Percentiles rank a stretch among this genome's conserved stretches.
These are phyloP conservation scores for Epizoanthus scotinus DNA, from an alignment of 92 coral and sea anemone genomes.

Conservation along the genomic window DNA sequence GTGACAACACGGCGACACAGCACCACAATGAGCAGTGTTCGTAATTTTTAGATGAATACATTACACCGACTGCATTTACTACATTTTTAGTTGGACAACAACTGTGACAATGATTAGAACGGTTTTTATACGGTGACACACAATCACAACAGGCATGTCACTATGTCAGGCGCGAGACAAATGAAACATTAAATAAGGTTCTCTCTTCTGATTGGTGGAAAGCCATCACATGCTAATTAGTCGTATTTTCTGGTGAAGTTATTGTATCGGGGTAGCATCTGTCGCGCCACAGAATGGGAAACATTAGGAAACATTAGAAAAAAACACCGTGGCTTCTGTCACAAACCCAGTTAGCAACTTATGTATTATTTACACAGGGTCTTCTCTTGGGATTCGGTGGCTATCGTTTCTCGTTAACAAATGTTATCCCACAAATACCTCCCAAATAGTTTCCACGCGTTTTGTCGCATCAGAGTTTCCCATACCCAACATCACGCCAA, in stretches of 20 bases:
- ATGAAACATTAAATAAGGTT: conserved; percentile 14
- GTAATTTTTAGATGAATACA: too few relatives aligned
- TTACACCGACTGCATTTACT: too few relatives aligned
- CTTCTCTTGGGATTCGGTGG: conserved; percentile 59
- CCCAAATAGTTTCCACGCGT: conserved; percentile 9
- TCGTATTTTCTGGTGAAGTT: conserved; percentile 67
- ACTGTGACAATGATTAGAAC: background rate
- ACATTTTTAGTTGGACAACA: background rate
- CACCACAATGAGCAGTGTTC: background rate
- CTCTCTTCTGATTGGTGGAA: conserved; percentile 28
- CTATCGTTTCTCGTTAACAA: conserved; percentile 33
- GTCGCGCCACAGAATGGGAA: conserved; percentile 70
- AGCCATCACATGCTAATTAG: conserved; percentile 51
- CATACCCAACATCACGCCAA: conserved; percentile 14
- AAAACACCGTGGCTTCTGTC: conserved; percentile 64
- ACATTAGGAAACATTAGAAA: conserved; percentile 62
- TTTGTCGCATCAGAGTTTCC: conserved; percentile 1
- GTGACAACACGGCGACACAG: too few relatives aligned
- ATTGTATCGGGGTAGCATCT: conserved; percentile 80
- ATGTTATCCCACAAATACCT: conserved; percentile 38
- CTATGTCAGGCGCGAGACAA: background rate
- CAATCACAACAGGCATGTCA: background rate
- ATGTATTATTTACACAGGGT: conserved; percentile 75
- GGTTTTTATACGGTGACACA: background rate
- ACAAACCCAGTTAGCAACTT: conserved; percentile 54